Conservation (phyloP, 2,113 vertebrate species). For the Centropus unirufus region DNA sequence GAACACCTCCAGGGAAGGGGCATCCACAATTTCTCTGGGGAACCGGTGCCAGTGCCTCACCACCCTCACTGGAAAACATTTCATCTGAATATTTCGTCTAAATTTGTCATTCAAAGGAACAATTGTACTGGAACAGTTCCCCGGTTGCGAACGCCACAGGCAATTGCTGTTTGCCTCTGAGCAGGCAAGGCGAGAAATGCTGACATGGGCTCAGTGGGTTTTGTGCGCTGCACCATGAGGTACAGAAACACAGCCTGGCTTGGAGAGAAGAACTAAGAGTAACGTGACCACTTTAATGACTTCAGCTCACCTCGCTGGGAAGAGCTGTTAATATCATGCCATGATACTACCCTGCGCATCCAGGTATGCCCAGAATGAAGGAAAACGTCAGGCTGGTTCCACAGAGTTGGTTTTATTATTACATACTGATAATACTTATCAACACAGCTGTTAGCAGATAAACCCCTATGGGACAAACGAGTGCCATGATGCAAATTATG, state of each 20-base stretch:
- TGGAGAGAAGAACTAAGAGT: neutral
- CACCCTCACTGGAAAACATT: no score
- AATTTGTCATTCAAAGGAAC: neutral
- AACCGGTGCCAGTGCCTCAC: no score
- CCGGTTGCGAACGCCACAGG: neutral
- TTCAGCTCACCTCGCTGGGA: neutral
- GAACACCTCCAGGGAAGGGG: no score
- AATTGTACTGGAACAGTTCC: neutral
- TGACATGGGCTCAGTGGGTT: rapidly evolving
- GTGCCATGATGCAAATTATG: neutral
- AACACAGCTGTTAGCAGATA: slow-evolving; percentile 33
- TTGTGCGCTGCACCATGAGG: neutral
- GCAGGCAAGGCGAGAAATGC: neutral
- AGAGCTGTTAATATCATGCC: neutral
- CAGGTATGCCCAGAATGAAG: neutral
- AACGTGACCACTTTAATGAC: neutral
- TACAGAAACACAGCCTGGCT: neutral
- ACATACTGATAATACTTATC: slow-evolving; percentile 28
- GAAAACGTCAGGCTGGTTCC: neutral
- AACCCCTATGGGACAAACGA: neutral
- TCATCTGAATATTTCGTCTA: no score
- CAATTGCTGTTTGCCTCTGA: neutral
- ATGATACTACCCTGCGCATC: neutral
- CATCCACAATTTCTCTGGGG: no score
- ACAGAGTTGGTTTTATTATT: slow-evolving; percentile 55